A percentile compares a stretch with the other conserved stretches of the same genome.
Evolutionary conservation across 2,113 vertebrate genomes (phyloP).

Genomic region (Lepus timidus): DNA sequence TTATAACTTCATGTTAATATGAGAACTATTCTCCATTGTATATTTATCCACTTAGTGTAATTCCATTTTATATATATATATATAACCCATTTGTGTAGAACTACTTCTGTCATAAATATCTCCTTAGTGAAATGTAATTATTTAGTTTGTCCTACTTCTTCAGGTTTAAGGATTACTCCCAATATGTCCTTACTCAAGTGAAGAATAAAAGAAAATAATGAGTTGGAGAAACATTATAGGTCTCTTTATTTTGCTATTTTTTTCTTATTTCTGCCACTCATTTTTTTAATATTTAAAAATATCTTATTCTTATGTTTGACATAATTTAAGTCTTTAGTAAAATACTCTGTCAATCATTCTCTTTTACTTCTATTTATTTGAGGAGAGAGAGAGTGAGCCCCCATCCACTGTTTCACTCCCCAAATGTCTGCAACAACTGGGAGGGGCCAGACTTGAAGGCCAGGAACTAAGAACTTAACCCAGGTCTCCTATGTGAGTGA

Average conservation of each 20-base stretch:
- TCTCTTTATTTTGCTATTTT: constrained; percentile 32
- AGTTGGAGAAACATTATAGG: neutral
- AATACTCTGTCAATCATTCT: too few relatives aligned
- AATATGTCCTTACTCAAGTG: neutral
- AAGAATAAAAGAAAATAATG: neutral
- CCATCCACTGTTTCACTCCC: too few relatives aligned
- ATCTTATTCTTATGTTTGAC: neutral
- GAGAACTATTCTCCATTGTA: neutral
- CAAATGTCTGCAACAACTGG: too few relatives aligned
- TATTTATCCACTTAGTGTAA: neutral
- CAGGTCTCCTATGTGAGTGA: too few relatives aligned
- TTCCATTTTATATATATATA: neutral
- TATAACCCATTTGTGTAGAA: constrained; percentile 1
- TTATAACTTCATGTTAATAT: constrained; percentile 17
- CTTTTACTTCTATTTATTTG: too few relatives aligned
- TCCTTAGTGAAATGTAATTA: constrained; percentile 25
- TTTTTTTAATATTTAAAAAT: constrained; percentile 45
- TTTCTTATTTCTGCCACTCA: neutral
- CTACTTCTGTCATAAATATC: constrained; percentile 22
- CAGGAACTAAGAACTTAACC: too few relatives aligned
- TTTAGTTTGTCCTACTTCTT: constrained; percentile 34
- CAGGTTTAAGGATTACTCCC: neutral
- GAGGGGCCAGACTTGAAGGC: too few relatives aligned
- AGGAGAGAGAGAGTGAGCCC: too few relatives aligned
- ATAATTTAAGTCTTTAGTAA: constrained; percentile 47